A percentile compares a stretch with the other conserved stretches of the same genome.
These are phyloP conservation scores for Drosophila bifasciata DNA, from an alignment of 1,140 invertebrate species.

Conservation along the genomic window DNA sequence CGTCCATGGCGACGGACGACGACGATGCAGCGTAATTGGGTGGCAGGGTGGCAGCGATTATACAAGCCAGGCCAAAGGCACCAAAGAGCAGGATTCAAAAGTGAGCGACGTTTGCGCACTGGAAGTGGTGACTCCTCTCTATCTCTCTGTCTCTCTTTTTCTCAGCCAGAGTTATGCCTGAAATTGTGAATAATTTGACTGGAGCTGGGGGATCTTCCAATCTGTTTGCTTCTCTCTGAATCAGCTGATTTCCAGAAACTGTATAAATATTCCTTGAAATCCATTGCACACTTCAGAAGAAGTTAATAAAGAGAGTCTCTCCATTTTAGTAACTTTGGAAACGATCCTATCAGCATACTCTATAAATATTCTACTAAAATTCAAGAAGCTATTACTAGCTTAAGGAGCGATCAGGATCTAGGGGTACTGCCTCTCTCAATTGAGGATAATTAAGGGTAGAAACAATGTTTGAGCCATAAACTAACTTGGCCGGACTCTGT, in stretches of 20 bases:
- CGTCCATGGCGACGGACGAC: slow-evolving; percentile 25
- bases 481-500: neutral
- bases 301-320: no score
- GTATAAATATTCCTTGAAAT: no score
- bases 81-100: slow-evolving; percentile 42
- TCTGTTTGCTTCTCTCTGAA: slow-evolving; percentile 40
- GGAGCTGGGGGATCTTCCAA: slow-evolving; percentile 33
- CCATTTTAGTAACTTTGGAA: no score
- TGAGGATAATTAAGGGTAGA: neutral
- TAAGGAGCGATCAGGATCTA: no score
- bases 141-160: neutral
- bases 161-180: slow-evolving; percentile 3
- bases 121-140: slow-evolving; percentile 12
- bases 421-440: no score
- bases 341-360: no score
- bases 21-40: slow-evolving; percentile 74
- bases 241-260: slow-evolving; percentile 39
- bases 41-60: slow-evolving; percentile 62
- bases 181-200: slow-evolving; percentile 7
- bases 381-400: no score
- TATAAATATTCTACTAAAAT: no score
- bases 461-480: no score
- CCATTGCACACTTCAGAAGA: no score
- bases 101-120: slow-evolving; percentile 25
- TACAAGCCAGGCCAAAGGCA: slow-evolving; percentile 61